Percentiles rank a stretch among this genome's conserved stretches.
Conservation (phyloP, 1,140 invertebrate species). For the fruit fly (Drosophila melanogaster) region Release_6_plus_ISO1_MT NT_033779.5:17049001-17049500, state of each 20-base stretch:
- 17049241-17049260: constrained; percentile 52
- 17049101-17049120: constrained; percentile 67
- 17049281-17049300: constrained; percentile 68
- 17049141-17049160: constrained; percentile 4
- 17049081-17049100: constrained; percentile 72
- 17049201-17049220: constrained; percentile 58
- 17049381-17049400: background rate
- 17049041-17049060: constrained; percentile 42
- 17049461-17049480: background rate
- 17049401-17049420: background rate
- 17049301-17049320: constrained; percentile 63
- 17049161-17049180: constrained; percentile 9
- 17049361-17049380: background rate
- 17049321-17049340: background rate
- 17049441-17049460: background rate
- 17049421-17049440: too few relatives aligned
- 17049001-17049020: constrained; percentile 57
- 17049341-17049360: background rate
- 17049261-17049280: constrained; percentile 67
- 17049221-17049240: constrained; percentile 14
- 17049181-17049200: constrained; percentile 39
- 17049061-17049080: constrained; percentile 61
- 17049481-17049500: constrained; percentile 14
- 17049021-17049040: constrained; percentile 10
- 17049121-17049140: constrained; percentile 21